Evolutionary conservation across 2,888 invertebrate genomes (phyloP).

Genomic region (Eueremaeus valkanovi): DNA sequence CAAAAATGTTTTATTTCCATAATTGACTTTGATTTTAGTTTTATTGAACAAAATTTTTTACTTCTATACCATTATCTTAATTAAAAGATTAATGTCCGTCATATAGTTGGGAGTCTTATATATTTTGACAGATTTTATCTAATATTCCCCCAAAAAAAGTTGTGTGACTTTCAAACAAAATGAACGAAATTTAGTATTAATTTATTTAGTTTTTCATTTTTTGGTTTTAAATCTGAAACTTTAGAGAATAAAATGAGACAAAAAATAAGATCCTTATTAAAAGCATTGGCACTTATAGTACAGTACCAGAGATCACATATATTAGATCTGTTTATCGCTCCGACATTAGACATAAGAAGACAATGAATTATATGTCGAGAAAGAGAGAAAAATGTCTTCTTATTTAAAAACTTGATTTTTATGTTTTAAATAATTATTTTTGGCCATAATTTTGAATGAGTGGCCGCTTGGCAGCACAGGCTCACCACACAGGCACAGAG

Average conservation of each 20-base stretch:
- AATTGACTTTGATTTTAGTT: neutral
- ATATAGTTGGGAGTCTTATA: neutral
- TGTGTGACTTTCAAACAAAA: slow-evolving; percentile 24
- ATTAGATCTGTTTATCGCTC: neutral
- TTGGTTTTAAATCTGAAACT: neutral
- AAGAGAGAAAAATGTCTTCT: neutral
- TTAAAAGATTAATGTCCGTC: slow-evolving; percentile 29
- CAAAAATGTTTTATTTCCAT: neutral
- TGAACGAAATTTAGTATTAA: neutral
- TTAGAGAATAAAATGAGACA: neutral
- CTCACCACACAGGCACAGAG: neutral
- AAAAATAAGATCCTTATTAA: slow-evolving; percentile 3
- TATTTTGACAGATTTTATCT: slow-evolving; percentile 10
- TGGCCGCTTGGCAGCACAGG: neutral
- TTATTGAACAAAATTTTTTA: neutral
- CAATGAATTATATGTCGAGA: slow-evolving; percentile 23
- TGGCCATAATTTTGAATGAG: neutral
- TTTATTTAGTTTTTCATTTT: neutral
- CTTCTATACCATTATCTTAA: slow-evolving; percentile 23
- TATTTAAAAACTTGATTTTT: neutral
- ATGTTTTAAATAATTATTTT: slow-evolving; percentile 33
- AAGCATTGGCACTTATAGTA: slow-evolving; percentile 7
- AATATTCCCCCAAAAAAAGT: neutral
- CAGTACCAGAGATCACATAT: neutral
- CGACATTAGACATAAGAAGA: neutral